Evolutionary conservation across 2,797 vertebrate species (phyloP), one percentile per base, ranked within the genome.

Genomic region (Pygocentrus nattereri): DNA sequence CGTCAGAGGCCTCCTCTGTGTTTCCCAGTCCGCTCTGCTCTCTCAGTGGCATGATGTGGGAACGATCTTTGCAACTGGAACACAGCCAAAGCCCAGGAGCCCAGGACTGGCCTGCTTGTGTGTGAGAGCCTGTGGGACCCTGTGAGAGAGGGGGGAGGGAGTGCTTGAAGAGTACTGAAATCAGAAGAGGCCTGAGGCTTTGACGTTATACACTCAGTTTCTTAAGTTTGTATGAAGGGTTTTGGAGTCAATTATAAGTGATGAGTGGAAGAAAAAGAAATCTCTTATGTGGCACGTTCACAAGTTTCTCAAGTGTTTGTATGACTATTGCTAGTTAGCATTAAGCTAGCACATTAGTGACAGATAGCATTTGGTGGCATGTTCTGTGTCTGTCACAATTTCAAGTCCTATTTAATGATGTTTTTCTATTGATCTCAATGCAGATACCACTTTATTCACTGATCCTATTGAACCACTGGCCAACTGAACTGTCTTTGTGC

Each of bases 51-150:
- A 87, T 85, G 88, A 92, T 89, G 90, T 94, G 93, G 93, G 94
- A 94, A 94, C 91, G 82, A 86, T 87, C 88, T 89, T 74, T 50
- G 85, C 34, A 89, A 78, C 69, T 94, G 93, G 93, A 93, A 82
- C 68, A 10, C 12, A 21, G 91, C 92, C 93, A 93, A 87, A 86
- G 78, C 50, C 11, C 82, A 88, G 83, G 80, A 87, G 78, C 50
- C 10, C 81, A 88, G 83, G 78, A 69, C 87, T 90, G 87, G 30
- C 80, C 84, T 82, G 49, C 67, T 76, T 82, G 74, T 89, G 83
- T 82, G 80, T 61, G 59, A 74, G 78, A 83, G 76, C 69, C 50
- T 84, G 78, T 64, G 68, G 82, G 62, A 65, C 62, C 31, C 19
- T 21, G 5, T 38, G 31, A 65, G 19, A 41, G 19, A 65, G 34